These are phyloP conservation scores for Drosophila neocordata DNA, from an alignment of 1,140 invertebrate species.

Conservation along the genomic window DNA sequence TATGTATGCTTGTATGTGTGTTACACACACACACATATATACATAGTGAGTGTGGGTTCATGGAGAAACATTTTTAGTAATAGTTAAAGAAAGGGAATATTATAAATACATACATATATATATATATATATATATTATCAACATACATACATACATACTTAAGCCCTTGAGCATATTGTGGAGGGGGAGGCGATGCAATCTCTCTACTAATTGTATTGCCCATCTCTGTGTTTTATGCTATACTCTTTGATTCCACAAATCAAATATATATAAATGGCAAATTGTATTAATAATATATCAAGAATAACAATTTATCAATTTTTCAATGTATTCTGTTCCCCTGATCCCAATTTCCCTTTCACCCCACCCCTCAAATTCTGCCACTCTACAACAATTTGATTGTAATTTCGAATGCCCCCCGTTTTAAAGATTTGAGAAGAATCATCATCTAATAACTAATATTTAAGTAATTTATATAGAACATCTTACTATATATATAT, in stretches of 20 bases:
- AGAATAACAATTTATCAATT: neutral
- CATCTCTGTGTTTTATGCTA: neutral
- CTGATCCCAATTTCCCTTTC: neutral
- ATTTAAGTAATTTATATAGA: slow-evolving; percentile 42
- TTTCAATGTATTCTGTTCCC: neutral
- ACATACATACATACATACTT: too few species aligned
- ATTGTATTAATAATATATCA: neutral
- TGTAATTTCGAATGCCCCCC: neutral
- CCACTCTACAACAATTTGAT: neutral
- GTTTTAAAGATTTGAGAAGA: slow-evolving; percentile 2
- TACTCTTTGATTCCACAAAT: neutral
- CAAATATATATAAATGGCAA: neutral
- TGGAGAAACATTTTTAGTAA: too few species aligned
- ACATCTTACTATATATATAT: slow-evolving; percentile 32
- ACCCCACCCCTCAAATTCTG: neutral
- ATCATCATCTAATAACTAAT: slow-evolving; percentile 29
- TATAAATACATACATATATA: neutral
- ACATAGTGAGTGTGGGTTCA: too few species aligned
- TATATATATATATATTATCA: too few species aligned
- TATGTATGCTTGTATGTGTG: too few species aligned
- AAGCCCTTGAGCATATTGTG: neutral
- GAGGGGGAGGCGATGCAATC: neutral
- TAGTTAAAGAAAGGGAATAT: neutral
- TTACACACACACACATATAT: too few species aligned
- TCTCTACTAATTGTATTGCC: slow-evolving; percentile 9